A percentile compares a stretch with the other conserved stretches of the same genome.
These are phyloP conservation scores for Melanerpes aurifrons DNA, from an alignment of 2,113 vertebrate genomes.

Conservation along the genomic window DNA sequence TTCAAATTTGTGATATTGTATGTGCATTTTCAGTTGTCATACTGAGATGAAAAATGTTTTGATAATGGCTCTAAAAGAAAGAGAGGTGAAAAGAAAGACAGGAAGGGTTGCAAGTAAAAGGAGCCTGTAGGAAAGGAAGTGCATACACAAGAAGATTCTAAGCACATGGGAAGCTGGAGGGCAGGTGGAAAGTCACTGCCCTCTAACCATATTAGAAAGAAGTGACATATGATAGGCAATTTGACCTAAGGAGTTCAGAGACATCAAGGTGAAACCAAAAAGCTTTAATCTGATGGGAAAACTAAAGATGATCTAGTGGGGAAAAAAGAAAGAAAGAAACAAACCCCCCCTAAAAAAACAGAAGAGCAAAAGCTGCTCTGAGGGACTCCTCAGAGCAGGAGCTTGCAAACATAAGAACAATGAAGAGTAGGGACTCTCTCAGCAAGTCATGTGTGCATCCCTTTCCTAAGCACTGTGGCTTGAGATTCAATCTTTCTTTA, in stretches of 20 bases:
- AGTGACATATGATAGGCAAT: background rate
- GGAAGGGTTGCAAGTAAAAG: background rate
- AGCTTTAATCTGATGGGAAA: background rate
- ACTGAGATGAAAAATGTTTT: background rate
- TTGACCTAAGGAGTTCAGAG: background rate
- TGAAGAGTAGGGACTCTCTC: background rate
- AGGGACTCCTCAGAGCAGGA: background rate
- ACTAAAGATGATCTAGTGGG: background rate
- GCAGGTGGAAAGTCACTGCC: background rate
- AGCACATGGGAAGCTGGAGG: background rate
- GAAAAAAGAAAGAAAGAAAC: no score
- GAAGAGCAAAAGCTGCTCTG: background rate
- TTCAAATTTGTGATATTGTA: background rate
- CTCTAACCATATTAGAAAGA: background rate
- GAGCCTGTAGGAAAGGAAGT: background rate
- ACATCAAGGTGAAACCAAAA: background rate
- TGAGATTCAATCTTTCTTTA: background rate
- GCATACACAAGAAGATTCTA: background rate
- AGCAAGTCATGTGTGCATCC: rapidly evolving
- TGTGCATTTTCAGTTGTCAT: background rate
- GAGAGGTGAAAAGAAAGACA: background rate
- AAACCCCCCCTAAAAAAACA: background rate
- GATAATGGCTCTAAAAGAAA: background rate
- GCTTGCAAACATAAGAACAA: background rate
- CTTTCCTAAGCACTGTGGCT: background rate